Evolutionary conservation across 2,797 vertebrate genomes (phyloP).

Genomic region (Valencia hispanica): DNA sequence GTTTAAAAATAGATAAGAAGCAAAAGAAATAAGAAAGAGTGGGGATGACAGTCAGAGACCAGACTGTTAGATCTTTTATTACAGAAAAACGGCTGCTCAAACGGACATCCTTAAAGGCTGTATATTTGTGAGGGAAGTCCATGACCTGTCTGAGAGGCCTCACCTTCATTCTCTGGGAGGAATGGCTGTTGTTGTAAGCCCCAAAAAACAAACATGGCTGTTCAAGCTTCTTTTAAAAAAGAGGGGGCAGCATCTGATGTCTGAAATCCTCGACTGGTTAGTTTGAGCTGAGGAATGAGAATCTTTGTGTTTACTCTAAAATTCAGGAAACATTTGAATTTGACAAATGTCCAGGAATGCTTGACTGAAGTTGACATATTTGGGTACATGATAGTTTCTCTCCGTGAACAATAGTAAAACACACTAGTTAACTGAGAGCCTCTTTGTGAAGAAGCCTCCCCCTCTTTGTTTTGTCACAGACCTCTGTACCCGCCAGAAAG

Average conservation of each 20-base stretch:
- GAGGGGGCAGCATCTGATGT: background rate
- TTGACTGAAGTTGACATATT: slow-evolving; percentile 13
- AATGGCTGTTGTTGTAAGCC: slow-evolving; percentile 1
- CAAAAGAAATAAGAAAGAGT: slow-evolving; percentile 17
- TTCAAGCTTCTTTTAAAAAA: background rate
- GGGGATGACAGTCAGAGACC: slow-evolving; percentile 63
- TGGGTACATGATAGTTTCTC: slow-evolving; percentile 6
- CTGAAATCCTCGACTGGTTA: background rate
- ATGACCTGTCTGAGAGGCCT: slow-evolving; percentile 42
- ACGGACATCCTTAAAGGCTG: slow-evolving; percentile 70
- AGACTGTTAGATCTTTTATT: slow-evolving; percentile 58
- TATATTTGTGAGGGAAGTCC: slow-evolving; percentile 63
- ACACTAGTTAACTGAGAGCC: slow-evolving; percentile 12
- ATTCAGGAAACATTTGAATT: background rate
- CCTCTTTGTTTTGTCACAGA: slow-evolving; percentile 46
- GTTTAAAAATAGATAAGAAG: slow-evolving; percentile 65
- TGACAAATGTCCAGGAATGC: background rate
- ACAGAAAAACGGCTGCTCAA: slow-evolving; percentile 66
- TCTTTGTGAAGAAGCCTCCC: slow-evolving; percentile 35
- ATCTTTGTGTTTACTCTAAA: background rate
- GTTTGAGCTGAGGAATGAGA: background rate
- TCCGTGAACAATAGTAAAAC: slow-evolving; percentile 21
- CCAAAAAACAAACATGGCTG: background rate
- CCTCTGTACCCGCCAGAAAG: slow-evolving; percentile 46
- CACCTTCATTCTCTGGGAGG: slow-evolving; percentile 45